Base-by-base conservation (phyloP, 2,888 invertebrate species). In the Morpho deidamia region DNA sequence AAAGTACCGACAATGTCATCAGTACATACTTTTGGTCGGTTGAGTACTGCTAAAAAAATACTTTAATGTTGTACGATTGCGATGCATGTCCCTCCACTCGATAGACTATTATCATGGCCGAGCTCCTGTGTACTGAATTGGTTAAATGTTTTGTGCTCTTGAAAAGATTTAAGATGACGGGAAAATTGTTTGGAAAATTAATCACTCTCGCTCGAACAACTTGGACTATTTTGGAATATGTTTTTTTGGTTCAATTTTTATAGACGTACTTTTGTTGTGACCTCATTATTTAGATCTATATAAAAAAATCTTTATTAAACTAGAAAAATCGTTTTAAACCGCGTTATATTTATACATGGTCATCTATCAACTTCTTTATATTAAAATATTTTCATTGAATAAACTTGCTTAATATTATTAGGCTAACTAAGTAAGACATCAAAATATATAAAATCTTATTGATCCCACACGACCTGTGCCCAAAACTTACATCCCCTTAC, bases 161-260 rank as follows among this genome's bases (percentile, higher is more conserved):
- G 80, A 84, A 86, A 87, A 88, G 83, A 83, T 83, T 83, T 74
- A 75, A 83, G 83, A 87, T 83, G 85, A 86, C 83, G 80, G 80
- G 80, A 83, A 87, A 86, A 88, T 85, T 86, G 84, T 86, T 81
- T 78, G 83, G 84, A 87, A 85, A 85, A 86, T 86, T 86, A 85
- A 87, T 87, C 81, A 81, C 77, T 87, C 86, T 80, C 83, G 81
- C 80, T 80, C 70, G 71, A 83, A 75, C 72, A 73, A 78, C 67
- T 71, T 65, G 68, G 70, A 69, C 78, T 78, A 75, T 78, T 81
- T 67, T 47, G 37, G 39, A 49, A 49, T 41, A 42, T 44, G 44
- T 53, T 53, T 52, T 52, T 23, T 23, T 53, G 44, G 44, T 44
- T 44, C 41, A 44, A 52, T 37, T 32, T 37, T 38, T 35, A 44